These are phyloP conservation scores for Sinelater perroti DNA, from an alignment of 2,888 invertebrate species.

Conservation along the genomic window DNA sequence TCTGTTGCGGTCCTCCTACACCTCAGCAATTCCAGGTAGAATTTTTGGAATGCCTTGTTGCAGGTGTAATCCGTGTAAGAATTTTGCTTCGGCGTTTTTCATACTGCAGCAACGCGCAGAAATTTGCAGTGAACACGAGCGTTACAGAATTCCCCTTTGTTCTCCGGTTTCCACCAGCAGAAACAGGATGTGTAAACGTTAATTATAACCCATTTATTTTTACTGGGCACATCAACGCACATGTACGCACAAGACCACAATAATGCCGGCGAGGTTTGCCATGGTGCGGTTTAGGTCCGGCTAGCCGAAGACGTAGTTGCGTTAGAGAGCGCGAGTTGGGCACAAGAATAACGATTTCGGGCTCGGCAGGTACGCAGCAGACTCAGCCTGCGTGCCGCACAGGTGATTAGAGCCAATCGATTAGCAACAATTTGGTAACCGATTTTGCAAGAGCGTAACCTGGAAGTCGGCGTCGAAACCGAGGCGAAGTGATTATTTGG, in stretches of 20 bases:
- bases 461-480: background rate
- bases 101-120: too few relatives aligned
- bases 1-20: too few relatives aligned
- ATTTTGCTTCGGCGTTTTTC: too few relatives aligned
- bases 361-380: too few relatives aligned
- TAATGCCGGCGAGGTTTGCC: background rate
- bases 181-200: background rate
- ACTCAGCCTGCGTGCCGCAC: slow-evolving; percentile 1
- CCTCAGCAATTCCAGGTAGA: too few relatives aligned
- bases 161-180: too few relatives aligned
- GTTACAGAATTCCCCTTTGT: too few relatives aligned
- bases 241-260: background rate
- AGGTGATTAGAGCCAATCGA: background rate
- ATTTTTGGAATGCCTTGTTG: too few relatives aligned
- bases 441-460: background rate
- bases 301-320: background rate
- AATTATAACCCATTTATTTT: slow-evolving; percentile 4
- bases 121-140: too few relatives aligned
- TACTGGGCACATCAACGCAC: slow-evolving; percentile 5
- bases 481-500: slow-evolving; percentile 1
- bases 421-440: slow-evolving; percentile 8
- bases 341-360: background rate
- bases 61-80: too few relatives aligned
- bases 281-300: slow-evolving; percentile 3
- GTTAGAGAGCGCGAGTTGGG: background rate